A percentile compares a stretch with the other conserved stretches of the same genome.
phyloP scores from a whole-genome alignment of 2,888 invertebrate genomes.

The Oxystoma pomonae region DNA sequence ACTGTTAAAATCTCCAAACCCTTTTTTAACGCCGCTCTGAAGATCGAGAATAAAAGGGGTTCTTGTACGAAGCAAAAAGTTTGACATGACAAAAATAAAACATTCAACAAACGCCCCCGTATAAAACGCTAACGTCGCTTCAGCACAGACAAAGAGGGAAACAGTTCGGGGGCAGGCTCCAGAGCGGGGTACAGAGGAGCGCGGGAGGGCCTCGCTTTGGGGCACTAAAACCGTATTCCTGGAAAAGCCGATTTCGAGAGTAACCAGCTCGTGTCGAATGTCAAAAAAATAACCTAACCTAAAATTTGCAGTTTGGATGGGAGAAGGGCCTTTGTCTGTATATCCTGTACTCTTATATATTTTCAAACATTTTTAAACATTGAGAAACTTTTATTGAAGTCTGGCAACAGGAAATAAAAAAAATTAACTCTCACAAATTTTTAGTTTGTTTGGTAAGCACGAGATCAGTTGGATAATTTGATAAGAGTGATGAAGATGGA shows the following conservation, averaged over 20 bases:
- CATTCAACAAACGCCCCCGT: neutral
- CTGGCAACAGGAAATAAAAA: too few relatives aligned
- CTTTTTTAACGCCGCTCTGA: neutral
- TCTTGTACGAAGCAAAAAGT: neutral
- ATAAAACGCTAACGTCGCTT: neutral
- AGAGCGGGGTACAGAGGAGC: neutral
- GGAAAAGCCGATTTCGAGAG: neutral
- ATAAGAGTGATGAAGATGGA: too few relatives aligned
- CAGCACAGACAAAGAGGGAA: neutral
- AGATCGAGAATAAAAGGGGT: neutral
- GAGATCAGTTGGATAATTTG: too few relatives aligned
- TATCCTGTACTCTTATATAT: too few relatives aligned
- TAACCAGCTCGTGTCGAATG: neutral
- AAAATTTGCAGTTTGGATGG: neutral
- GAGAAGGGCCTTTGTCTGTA: neutral
- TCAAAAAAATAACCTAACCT: neutral
- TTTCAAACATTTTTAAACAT: too few relatives aligned
- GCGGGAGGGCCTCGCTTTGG: neutral
- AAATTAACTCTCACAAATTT: too few relatives aligned
- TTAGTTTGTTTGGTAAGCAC: too few relatives aligned
- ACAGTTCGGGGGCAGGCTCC: neutral
- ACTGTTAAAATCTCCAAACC: neutral
- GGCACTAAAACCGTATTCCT: neutral
- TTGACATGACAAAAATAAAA: neutral
- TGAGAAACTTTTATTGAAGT: too few relatives aligned